Evolutionary conservation across 2,113 vertebrate genomes (phyloP), one percentile per base, ranked within the genome.

Genomic region (Saimiri boliviensis): DNA sequence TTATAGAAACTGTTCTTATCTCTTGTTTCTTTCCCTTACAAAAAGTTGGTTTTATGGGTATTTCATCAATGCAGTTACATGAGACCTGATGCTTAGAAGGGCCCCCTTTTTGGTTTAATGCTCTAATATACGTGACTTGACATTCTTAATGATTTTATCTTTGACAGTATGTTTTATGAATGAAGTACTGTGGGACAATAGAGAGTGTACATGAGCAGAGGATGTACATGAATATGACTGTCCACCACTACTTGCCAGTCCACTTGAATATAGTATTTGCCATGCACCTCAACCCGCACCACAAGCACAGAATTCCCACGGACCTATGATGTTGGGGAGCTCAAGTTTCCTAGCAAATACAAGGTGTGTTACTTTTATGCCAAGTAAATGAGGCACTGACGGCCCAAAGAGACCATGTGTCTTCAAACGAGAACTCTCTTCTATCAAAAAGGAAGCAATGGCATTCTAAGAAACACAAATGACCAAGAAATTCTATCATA

Each of bases 371-470:
- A 25, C 42, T 3, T 70, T 3, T 58, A 1, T 3, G 60, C 32
- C 30, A 23, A 76, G 20, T 25, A 42, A 20, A 0, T 9, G 4
- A 5, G 16, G 0, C 32, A 16, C 5, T 32, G 16, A 32, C 0
- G 19, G 8, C 13, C 19, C 17, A 0, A 23, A 54, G 23, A 54
- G 3, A 7, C 2, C 17, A 8, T 47, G 19, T 87, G 35, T 87
- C 23, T 92, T 88, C 6, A 79, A 32, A 30, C 19, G 2, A 47
- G 23, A 54, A 4, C 0, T 66, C 2, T 7, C 20, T 81, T 7
- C 20, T 77, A 30, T 37, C n/a, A 66, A 4, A 49, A 88, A 82
- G 35, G 45, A 71, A 40, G 2, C 5, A 35, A 25, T 49, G 54
- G 1, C 19, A 1, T 25, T 49, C 14, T 30, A 82, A 81, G 52